Percentiles rank a stretch among this genome's conserved stretches.
phyloP scores from a whole-genome alignment of 2,888 invertebrate species.

The Rhagium mordax region DNA sequence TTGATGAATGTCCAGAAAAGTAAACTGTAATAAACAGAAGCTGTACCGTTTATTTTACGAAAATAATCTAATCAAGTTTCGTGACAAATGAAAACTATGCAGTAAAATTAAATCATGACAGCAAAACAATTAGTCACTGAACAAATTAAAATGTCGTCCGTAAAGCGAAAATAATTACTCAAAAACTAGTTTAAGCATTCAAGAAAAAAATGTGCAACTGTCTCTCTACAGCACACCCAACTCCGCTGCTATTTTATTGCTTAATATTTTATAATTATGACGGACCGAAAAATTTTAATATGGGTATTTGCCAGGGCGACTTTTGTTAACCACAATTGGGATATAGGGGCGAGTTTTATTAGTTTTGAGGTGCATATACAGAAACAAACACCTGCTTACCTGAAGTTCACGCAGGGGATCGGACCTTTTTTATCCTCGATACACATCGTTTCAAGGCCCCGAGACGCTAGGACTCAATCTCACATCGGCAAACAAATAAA shows the following conservation, averaged over 20 bases:
- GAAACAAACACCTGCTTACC: slow-evolving; percentile 56
- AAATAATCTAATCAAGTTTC: not conserved
- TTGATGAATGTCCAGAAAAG: too few relatives aligned
- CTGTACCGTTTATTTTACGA: too few relatives aligned
- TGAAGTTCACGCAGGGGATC: slow-evolving; percentile 39
- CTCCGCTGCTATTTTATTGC: slow-evolving; percentile 39
- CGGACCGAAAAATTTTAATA: slow-evolving; percentile 44
- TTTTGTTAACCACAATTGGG: slow-evolving; percentile 39
- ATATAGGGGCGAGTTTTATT: slow-evolving; percentile 48
- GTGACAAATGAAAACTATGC: not conserved
- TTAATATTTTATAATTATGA: slow-evolving; percentile 46
- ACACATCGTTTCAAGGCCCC: not conserved
- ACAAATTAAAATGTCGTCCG: not conserved
- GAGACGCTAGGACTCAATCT: slow-evolving; percentile 24
- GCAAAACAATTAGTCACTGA: not conserved
- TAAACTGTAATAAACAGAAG: too few relatives aligned
- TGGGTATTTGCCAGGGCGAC: slow-evolving; percentile 33
- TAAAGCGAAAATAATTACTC: slow-evolving; percentile 20
- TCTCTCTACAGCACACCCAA: not conserved
- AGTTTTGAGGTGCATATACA: slow-evolving; percentile 37
- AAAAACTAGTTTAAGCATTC: not conserved
- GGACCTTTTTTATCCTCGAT: slow-evolving; percentile 35
- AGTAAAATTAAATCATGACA: not conserved
- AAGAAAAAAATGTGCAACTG: slow-evolving; percentile 17
- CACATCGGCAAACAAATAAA: slow-evolving; percentile 14